Percentiles rank a stretch among this genome's conserved stretches.
These are phyloP conservation scores for Cephalopterus ornatus DNA, from an alignment of 2,113 vertebrate species.

Conservation along the genomic window DNA sequence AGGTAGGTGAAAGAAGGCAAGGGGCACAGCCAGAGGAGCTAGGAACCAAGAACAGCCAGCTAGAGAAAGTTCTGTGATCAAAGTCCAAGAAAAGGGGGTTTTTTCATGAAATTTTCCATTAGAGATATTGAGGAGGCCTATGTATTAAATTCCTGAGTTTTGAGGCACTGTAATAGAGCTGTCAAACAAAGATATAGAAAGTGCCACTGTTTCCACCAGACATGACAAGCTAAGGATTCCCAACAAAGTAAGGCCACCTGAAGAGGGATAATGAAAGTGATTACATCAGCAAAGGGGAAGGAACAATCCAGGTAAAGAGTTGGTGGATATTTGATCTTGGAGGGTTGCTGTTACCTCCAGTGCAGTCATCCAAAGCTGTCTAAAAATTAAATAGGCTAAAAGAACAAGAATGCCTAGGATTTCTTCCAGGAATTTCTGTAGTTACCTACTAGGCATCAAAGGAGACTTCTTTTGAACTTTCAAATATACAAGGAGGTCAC, in stretches of 20 bases:
- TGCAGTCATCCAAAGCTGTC: conserved; percentile 61
- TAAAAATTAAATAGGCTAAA: conserved; percentile 70
- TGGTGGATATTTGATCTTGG: conserved; percentile 61
- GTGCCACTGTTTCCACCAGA: conserved; percentile 58
- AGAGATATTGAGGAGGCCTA: conserved; percentile 59
- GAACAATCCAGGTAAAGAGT: conserved; percentile 68
- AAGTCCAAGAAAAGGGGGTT: neutral
- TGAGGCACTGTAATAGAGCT: conserved; percentile 60
- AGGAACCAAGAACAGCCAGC: conserved; percentile 36
- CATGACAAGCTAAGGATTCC: conserved; percentile 67
- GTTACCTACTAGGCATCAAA: conserved; percentile 59
- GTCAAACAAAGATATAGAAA: conserved; percentile 65
- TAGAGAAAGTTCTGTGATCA: conserved; percentile 60
- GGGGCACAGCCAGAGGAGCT: conserved; percentile 42
- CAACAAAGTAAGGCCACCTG: conserved; percentile 64
- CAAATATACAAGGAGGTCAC: conserved; percentile 64
- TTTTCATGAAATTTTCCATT: conserved; percentile 47
- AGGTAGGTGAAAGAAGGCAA: conserved; percentile 51
- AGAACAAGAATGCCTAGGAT: conserved; percentile 65
- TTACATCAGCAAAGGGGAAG: conserved; percentile 68
- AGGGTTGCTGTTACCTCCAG: conserved; percentile 69
- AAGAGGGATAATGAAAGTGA: conserved; percentile 68
- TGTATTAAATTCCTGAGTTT: conserved; percentile 64
- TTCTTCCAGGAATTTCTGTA: conserved; percentile 64
- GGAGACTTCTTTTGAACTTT: conserved; percentile 59